Conservation (phyloP, 2,797 vertebrate genomes). For the Tapirus indicus region DNA sequence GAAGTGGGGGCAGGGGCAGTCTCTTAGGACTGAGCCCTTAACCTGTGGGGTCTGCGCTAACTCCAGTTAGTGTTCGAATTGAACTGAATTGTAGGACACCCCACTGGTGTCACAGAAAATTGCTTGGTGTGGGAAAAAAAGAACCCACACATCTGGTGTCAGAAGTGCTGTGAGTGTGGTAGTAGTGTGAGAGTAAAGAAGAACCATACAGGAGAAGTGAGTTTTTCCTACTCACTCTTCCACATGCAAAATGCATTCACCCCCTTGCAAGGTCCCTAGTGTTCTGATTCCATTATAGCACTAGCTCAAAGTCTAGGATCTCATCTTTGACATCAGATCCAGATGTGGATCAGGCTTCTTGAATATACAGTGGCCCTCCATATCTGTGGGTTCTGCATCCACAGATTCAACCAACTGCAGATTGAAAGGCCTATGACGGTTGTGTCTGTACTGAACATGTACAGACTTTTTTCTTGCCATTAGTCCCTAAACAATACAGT, state of each 20-base stretch:
- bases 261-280: not conserved
- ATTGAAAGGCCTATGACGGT: too few species aligned
- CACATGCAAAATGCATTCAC: not conserved
- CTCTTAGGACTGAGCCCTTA: too few species aligned
- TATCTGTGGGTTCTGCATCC: too few species aligned
- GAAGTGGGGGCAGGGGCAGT: not conserved
- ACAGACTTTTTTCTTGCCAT: too few species aligned
- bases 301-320: not conserved
- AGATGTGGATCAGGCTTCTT: not conserved
- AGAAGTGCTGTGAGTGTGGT: not conserved
- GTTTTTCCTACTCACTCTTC: not conserved
- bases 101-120: not conserved
- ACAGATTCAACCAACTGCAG: too few species aligned
- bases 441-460: too few species aligned
- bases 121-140: not conserved
- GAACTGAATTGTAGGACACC: not conserved
- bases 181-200: too few species aligned
- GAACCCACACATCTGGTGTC: not conserved
- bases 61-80: not conserved
- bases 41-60: too few species aligned
- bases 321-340: not conserved
- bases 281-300: not conserved
- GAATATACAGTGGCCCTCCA: too few species aligned
- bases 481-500: too few species aligned
- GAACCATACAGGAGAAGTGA: not conserved